Conservation (phyloP, 2,113 vertebrate species). For the Gymnobelideus leadbeateri region DNA sequence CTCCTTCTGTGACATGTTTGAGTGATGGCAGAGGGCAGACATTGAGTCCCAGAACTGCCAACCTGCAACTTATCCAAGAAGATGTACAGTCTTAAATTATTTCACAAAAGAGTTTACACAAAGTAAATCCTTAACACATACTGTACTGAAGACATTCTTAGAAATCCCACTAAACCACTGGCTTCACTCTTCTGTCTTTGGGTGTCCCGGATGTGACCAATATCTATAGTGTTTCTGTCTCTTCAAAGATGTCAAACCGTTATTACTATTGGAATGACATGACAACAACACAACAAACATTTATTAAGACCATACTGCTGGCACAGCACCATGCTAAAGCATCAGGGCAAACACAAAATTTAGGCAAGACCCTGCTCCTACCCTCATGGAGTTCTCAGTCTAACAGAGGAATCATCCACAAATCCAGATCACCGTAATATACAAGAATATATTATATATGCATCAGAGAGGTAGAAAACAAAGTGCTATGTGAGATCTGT, state of each 20-base stretch:
- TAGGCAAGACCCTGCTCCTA: not conserved
- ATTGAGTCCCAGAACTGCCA: not conserved
- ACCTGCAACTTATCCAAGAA: not conserved
- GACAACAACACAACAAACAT: constrained; percentile 22
- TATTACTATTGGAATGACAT: constrained; percentile 30
- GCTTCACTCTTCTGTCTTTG: not conserved
- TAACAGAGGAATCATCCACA: not conserved
- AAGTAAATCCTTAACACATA: not conserved
- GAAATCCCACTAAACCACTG: not conserved
- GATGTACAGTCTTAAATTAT: not conserved
- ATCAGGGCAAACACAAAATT: not conserved
- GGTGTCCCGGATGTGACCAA: not conserved
- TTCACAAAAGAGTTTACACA: not conserved
- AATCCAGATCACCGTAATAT: not conserved
- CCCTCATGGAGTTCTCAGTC: not conserved
- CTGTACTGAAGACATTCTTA: not conserved
- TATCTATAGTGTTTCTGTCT: not conserved
- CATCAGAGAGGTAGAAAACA: not conserved
- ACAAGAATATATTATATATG: not conserved
- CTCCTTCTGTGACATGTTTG: not conserved
- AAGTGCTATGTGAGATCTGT: not conserved
- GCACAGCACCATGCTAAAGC: not conserved
- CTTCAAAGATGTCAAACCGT: not conserved
- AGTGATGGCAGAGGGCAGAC: not conserved
- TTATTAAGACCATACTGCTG: not conserved